Percentiles rank a stretch among this genome's conserved stretches.
These are phyloP conservation scores for Caerostris extrusa DNA, from an alignment of 1,140 invertebrate genomes.

Conservation along the genomic window DNA sequence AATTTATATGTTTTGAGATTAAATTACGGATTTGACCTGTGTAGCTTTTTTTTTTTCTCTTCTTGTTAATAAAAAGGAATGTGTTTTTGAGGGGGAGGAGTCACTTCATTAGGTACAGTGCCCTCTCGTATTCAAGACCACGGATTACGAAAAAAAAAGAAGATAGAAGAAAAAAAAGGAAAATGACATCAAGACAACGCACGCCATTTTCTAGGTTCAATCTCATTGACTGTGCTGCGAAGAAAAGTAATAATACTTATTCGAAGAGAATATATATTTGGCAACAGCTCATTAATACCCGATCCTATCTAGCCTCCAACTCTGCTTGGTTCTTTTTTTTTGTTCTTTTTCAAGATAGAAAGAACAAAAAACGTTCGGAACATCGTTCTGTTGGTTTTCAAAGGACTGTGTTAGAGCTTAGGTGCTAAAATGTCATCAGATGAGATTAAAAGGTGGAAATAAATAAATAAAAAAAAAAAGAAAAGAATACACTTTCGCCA, in stretches of 20 bases:
- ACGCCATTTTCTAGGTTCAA: not conserved
- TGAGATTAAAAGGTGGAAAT: conserved; percentile 20
- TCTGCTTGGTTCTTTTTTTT: too few relatives aligned
- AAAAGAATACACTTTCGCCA: not conserved
- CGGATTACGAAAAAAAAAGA: not conserved
- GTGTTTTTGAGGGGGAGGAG: not conserved
- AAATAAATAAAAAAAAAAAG: not conserved
- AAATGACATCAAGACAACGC: too few relatives aligned
- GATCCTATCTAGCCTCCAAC: not conserved
- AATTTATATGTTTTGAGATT: too few relatives aligned
- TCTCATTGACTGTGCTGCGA: not conserved
- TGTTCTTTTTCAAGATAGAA: too few relatives aligned
- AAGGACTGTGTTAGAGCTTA: conserved; percentile 31
- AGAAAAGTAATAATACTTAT: conserved; percentile 31
- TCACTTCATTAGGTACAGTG: conserved; percentile 16
- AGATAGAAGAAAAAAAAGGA: not conserved
- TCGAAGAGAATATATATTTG: conserved; percentile 14
- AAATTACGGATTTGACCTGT: too few relatives aligned
- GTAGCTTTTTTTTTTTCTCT: too few relatives aligned
- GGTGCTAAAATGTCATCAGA: conserved; percentile 55
- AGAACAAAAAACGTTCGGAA: not conserved
- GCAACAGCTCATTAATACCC: conserved; percentile 23
- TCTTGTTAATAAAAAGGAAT: too few relatives aligned
- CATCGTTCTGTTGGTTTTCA: conserved; percentile 8
- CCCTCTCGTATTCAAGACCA: not conserved